Conservation (phyloP, 2,797 vertebrate genomes). For the Potorous gilbertii region DNA sequence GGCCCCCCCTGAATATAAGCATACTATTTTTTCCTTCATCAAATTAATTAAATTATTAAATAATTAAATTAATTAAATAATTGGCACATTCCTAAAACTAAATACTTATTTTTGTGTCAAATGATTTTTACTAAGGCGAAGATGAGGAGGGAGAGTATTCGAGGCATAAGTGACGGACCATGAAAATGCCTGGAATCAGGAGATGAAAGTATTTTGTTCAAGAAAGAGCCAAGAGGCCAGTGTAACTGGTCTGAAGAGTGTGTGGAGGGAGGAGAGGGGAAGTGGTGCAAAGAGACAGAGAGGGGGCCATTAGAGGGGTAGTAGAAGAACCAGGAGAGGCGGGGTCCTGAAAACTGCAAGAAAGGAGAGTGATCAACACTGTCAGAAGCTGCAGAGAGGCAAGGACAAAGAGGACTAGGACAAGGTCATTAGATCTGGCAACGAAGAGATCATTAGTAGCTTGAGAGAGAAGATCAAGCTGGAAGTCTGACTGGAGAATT, state of each 20-base stretch:
- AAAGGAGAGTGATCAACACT: neutral
- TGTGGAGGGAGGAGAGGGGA: neutral
- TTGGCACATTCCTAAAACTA: conserved; percentile 8
- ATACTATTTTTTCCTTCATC: neutral
- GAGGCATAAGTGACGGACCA: neutral
- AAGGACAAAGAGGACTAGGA: neutral
- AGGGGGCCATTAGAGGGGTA: neutral
- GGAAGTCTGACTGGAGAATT: neutral
- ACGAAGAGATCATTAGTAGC: neutral
- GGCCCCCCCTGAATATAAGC: neutral
- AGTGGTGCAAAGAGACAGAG: neutral
- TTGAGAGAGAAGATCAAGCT: neutral
- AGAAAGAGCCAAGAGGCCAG: neutral
- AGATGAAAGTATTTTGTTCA: neutral
- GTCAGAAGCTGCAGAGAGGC: neutral
- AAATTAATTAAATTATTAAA: too few relatives aligned
- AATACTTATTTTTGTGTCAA: conserved; percentile 40
- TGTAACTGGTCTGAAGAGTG: neutral
- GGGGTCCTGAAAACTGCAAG: neutral
- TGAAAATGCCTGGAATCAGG: neutral
- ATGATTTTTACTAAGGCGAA: neutral
- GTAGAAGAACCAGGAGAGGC: neutral
- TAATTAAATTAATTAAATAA: too few relatives aligned
- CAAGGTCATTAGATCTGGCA: neutral
- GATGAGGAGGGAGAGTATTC: neutral